Percentiles rank a stretch among this genome's conserved stretches.
These are phyloP conservation scores for Panagrolaimus sp. DNA, from an alignment of 1,140 invertebrate genomes.

Conservation along the genomic window DNA sequence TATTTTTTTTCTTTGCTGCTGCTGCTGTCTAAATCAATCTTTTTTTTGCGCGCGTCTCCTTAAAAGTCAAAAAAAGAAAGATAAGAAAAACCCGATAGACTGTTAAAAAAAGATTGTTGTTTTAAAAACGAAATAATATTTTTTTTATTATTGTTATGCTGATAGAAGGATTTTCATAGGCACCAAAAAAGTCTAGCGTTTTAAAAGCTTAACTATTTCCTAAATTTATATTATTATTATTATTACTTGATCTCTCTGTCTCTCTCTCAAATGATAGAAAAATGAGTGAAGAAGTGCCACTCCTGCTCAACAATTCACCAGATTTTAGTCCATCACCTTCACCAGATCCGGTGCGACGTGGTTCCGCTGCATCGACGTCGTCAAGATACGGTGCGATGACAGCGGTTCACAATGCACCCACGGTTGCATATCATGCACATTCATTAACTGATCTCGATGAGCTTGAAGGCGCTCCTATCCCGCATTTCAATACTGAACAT, in stretches of 20 bases:
- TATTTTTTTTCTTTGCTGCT: not conserved
- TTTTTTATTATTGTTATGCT: constrained; percentile 1
- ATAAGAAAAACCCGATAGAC: not conserved
- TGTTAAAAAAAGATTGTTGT: not conserved
- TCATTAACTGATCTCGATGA: constrained; percentile 15
- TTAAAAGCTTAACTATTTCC: not conserved
- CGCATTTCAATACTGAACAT: constrained; percentile 28
- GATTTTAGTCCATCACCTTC: constrained; percentile 6
- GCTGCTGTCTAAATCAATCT: not conserved
- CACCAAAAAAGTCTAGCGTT: not conserved
- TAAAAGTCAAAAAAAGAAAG: too few species aligned
- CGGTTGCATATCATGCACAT: constrained; percentile 11
- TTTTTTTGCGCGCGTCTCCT: not conserved
- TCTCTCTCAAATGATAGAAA: not conserved
- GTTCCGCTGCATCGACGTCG: constrained; percentile 4
- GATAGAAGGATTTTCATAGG: not conserved
- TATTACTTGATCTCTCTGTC: constrained; percentile 7
- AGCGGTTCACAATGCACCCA: not conserved
- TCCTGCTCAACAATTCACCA: not conserved
- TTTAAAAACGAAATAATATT: not conserved
- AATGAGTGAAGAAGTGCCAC: constrained; percentile 13
- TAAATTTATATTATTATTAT: not conserved
- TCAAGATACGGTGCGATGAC: constrained; percentile 10
- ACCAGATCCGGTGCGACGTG: too few species aligned
- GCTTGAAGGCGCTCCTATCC: constrained; percentile 16